Evolutionary conservation across 2,888 invertebrate genomes (phyloP), one percentile per base, ranked within the genome.

Genomic region (Tiliacea aurago): DNA sequence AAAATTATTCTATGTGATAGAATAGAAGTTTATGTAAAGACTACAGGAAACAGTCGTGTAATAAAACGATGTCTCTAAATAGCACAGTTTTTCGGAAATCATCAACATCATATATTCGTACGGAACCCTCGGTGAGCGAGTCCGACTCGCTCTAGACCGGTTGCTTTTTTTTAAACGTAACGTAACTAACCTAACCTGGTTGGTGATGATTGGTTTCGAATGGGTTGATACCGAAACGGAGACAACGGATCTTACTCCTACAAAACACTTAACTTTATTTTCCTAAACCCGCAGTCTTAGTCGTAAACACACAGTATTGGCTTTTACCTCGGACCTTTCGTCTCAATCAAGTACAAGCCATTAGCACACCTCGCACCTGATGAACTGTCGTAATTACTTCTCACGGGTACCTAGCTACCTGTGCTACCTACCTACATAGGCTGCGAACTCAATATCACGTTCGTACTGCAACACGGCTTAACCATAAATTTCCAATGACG

Each of bases 381-480:
- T 68, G 51, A 68, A 64, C 68, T 83, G 65, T 68, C 43, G 75
- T 81, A 81, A 85, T 84, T 77, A 43, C 70, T 81, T 85, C 74
- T 70, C 79, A 77, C 70, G 64, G 56, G 65, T 70, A 67, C 33
- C n/a, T n/a, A n/a, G n/a, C 23, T 33, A 18, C 43, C n/a, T 37
- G 5, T 2, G 15, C 23, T 62, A 18, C 18, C 47, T 11, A 58
- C n/a, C 7, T 45, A 61, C 23, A 47, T 59, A 23, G 2, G 10
- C 28, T 37, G 55, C 43, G 47, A 69, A 73, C 67, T 78, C 73
- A 65, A 56, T 66, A 62, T 61, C 61, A 63, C 74, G 68, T 62
- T 23, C 70, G 58, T 51, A 59, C 71, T 55, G 78, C 75, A 81
- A 69, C 47, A 59, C 70, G 70, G 78, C 70, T 37, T 59, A 74